These are phyloP conservation scores for Agrotis segetum DNA, from an alignment of 2,888 invertebrate genomes.

Conservation along the genomic window DNA sequence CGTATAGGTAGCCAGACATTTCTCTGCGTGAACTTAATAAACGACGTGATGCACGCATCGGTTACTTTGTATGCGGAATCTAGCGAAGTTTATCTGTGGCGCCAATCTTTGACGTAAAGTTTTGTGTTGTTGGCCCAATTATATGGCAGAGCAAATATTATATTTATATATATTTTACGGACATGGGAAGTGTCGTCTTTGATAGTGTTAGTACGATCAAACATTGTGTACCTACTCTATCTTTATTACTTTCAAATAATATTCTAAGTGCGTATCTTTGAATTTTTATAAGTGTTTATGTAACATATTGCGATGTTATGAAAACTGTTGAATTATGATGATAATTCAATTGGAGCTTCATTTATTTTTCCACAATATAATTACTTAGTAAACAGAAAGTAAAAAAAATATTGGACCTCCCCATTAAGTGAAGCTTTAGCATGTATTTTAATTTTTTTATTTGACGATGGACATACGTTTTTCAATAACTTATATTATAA, in stretches of 20 bases:
- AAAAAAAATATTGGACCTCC: too few species aligned
- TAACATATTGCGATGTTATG: not conserved
- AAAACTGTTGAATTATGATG: not conserved
- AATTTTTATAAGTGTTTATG: not conserved
- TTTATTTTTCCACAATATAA: too few species aligned
- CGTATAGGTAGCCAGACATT: too few species aligned
- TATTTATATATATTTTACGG: conserved; percentile 32
- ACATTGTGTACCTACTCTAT: conserved; percentile 1
- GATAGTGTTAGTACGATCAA: conserved; percentile 25
- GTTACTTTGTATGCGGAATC: too few species aligned
- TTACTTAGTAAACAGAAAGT: too few species aligned
- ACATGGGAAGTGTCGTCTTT: conserved; percentile 63
- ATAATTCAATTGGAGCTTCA: not conserved
- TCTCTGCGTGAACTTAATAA: too few species aligned
- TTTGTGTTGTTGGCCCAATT: conserved; percentile 33
- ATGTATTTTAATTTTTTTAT: too few species aligned
- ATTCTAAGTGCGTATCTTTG: not conserved
- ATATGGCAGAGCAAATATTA: conserved; percentile 51
- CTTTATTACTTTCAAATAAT: conserved; percentile 15
- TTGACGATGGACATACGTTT: too few species aligned
- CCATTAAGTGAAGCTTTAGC: too few species aligned
- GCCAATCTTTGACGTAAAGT: conserved; percentile 35
- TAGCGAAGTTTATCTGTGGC: not conserved
- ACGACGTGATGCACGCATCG: too few species aligned
- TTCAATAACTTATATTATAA: too few species aligned